Conservation (phyloP, 2,797 vertebrate genomes). For the Agapornis canus region DNA sequence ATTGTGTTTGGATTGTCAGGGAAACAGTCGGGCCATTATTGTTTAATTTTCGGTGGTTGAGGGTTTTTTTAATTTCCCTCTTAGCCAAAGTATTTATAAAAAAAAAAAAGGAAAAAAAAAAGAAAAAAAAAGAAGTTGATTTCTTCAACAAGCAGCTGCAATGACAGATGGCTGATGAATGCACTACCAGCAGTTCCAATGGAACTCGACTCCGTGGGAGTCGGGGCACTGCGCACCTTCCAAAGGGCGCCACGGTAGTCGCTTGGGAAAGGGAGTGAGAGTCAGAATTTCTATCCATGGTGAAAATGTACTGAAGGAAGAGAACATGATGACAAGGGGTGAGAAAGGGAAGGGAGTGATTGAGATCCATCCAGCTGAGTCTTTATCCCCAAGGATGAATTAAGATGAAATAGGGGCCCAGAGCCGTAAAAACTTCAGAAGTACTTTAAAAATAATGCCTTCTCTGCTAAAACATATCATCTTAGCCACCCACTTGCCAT, state of each 20-base stretch:
- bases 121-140: not conserved
- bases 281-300: constrained; percentile 69
- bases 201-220: constrained; percentile 74
- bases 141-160: constrained; percentile 72
- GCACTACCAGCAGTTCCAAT: constrained; percentile 74
- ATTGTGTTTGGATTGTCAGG: constrained; percentile 67
- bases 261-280: constrained; percentile 71
- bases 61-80: not conserved
- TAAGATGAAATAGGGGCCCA: constrained; percentile 49
- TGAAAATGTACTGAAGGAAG: constrained; percentile 72
- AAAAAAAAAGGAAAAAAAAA: no score
- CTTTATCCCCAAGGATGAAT: constrained; percentile 67
- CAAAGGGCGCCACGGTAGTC: constrained; percentile 69
- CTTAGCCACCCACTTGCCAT: not conserved
- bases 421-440: constrained; percentile 62
- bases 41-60: constrained; percentile 51
- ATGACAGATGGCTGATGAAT: constrained; percentile 74
- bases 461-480: not conserved
- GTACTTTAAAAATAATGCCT: constrained; percentile 52
- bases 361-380: constrained; percentile 71
- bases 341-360: constrained; percentile 69
- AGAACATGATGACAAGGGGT: constrained; percentile 75
- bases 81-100: constrained; percentile 48
- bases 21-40: constrained; percentile 56
- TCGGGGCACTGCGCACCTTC: constrained; percentile 67